Percentiles rank a stretch among this genome's conserved stretches.
Evolutionary conservation across 1,140 invertebrate species (phyloP).

Genomic region (Hydropsyche tenuis): DNA sequence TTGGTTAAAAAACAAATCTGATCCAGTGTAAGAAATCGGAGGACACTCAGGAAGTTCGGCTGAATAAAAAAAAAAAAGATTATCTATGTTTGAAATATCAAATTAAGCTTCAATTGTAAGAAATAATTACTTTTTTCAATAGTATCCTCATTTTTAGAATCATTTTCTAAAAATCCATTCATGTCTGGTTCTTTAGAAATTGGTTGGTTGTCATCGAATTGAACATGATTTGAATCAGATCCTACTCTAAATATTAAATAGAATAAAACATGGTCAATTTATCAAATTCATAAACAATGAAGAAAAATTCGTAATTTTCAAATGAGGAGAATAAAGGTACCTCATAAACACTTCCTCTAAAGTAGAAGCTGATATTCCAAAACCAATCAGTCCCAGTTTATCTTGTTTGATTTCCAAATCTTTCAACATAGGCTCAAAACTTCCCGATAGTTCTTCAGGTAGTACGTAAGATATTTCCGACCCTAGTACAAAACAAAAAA

Average conservation of each 20-base stretch:
- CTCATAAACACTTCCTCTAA: constrained; percentile 92
- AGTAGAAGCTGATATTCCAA: constrained; percentile 79
- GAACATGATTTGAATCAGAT: constrained; percentile 51
- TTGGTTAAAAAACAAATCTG: constrained; percentile 63
- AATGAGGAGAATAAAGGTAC: constrained; percentile 58
- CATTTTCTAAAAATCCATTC: not conserved
- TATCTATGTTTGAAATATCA: not conserved
- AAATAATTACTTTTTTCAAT: constrained; percentile 19
- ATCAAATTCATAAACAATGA: constrained; percentile 33
- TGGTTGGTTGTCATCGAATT: not conserved
- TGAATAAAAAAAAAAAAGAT: constrained; percentile 13
- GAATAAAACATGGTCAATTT: constrained; percentile 25
- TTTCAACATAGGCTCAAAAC: constrained; percentile 71
- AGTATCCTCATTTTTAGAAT: not conserved
- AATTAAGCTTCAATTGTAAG: not conserved
- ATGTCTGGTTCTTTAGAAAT: not conserved
- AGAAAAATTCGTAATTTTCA: not conserved
- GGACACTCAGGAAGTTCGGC: constrained; percentile 34
- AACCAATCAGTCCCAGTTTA: constrained; percentile 69
- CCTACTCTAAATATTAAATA: constrained; percentile 57
- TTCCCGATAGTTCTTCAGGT: constrained; percentile 59
- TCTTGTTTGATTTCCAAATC: constrained; percentile 72
- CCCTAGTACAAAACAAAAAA: constrained; percentile 52
- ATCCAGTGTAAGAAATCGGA: constrained; percentile 56
- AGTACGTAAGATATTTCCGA: constrained; percentile 67